Evolutionary conservation across 2,888 invertebrate species (phyloP).

Genomic region (Abrostola tripartita): DNA sequence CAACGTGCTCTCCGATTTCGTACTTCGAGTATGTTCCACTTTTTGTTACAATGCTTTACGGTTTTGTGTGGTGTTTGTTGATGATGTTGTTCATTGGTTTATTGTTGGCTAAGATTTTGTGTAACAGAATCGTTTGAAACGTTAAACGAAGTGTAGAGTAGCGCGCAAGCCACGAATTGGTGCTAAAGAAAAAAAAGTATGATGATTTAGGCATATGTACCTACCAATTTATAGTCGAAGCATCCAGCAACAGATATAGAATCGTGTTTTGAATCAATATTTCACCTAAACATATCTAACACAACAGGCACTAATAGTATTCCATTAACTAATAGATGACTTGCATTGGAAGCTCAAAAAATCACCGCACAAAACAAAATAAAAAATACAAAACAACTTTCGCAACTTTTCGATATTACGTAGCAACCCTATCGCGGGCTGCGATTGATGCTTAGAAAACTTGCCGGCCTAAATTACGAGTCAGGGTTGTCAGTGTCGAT

Average conservation of each 20-base stretch:
- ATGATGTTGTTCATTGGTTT: constrained; percentile 1
- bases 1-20: constrained; percentile 66
- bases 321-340: not conserved
- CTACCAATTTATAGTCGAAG: too few relatives aligned
- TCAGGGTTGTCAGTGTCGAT: constrained; percentile 59
- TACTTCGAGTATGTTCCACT: constrained; percentile 79
- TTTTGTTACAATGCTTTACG: constrained; percentile 67
- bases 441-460: constrained; percentile 50
- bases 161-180: too few relatives aligned
- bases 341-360: not conserved
- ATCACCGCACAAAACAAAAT: not conserved
- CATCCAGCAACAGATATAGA: too few relatives aligned
- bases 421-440: constrained; percentile 34
- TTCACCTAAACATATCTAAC: too few relatives aligned
- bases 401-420: not conserved
- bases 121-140: too few relatives aligned
- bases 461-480: constrained; percentile 53
- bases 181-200: too few relatives aligned
- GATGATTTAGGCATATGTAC: too few relatives aligned
- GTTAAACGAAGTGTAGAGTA: too few relatives aligned
- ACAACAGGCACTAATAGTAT: not conserved
- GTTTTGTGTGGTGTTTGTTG: constrained; percentile 50
- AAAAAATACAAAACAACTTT: not conserved
- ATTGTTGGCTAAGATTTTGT: not conserved
- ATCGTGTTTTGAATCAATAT: too few relatives aligned